Base-by-base conservation (phyloP, 2,797 vertebrate genomes). In the Hirundo rustica region DNA sequence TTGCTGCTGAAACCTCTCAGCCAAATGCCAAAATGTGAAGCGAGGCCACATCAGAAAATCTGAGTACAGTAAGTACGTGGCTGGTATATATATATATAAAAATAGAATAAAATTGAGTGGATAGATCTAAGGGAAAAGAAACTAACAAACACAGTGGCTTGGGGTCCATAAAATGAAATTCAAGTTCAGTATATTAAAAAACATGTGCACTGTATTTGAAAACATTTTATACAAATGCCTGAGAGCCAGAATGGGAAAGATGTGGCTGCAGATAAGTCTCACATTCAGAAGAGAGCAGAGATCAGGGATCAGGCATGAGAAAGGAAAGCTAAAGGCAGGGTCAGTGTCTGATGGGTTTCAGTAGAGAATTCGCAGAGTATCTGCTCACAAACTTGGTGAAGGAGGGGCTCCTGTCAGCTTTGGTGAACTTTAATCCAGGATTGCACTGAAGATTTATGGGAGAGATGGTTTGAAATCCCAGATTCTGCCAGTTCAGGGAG, bases 1-100 rank as follows among this genome's bases (percentile, higher is more conserved):
- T 95, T 96, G 87, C 93, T 96, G 90, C 55, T 79, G 89, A 92
- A 96, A 89, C 82, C 94, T 95, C 83, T 89, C 91, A 96, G 91
- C 91, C 93, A 78, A 93, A 94, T n/a, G 90, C 91, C 93, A 95
- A 94, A 94, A 87, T 68, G 91, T 47, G 83, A 83, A 89, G 44
- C 3, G 21, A 85, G 66, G 85, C 89, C 60, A 92, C 86, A 60
- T 75, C 80, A 94, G 65, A 88, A 94, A 93, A 91, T 66, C 92
- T 22, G 85, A 65, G 44, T 65, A 34, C 60, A 84, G 64, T 83
- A 87, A 94, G 40, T 64, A 78, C 29, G 38, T 62, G 77, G 66
- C 40, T 96, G 50, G 26, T 91, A 38, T 83, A 72, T 79, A 53
- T 51, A 51, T 30, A 38, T 38, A 38, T 38, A 38, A 51, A 8